These are phyloP conservation scores for Tyrophagus putrescentiae DNA, from an alignment of 1,140 invertebrate genomes.

Conservation along the genomic window DNA sequence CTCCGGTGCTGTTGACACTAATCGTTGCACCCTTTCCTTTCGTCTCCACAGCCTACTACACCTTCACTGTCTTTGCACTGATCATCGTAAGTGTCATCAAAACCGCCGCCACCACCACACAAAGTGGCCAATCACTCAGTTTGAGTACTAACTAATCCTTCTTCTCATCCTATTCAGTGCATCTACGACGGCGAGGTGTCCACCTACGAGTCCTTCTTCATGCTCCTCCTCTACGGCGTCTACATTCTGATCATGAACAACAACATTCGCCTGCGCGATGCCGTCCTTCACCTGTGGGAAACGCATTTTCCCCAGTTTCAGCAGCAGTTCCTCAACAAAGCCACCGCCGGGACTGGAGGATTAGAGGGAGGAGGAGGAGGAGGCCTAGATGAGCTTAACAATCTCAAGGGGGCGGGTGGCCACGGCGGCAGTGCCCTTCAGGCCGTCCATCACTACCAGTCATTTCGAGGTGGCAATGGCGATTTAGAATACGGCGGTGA, in stretches of 20 bases:
- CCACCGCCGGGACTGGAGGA: background rate
- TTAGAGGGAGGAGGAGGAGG: background rate
- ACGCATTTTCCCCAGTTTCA: background rate
- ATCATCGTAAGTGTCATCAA: conserved; percentile 32
- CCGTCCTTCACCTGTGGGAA: conserved; percentile 9
- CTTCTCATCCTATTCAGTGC: conserved; percentile 24
- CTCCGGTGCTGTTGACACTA: too few species aligned
- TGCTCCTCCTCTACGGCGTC: conserved; percentile 30
- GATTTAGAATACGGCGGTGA: background rate
- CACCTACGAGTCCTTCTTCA: conserved; percentile 30
- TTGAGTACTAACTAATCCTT: background rate
- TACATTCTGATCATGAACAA: conserved; percentile 33
- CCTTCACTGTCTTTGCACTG: conserved; percentile 34
- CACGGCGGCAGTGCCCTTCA: background rate
- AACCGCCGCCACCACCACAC: too few species aligned
- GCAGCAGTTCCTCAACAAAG: background rate
- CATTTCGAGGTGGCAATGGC: conserved; percentile 19
- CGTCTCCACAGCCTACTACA: conserved; percentile 37
- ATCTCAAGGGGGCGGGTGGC: too few species aligned
- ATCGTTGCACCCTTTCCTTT: too few species aligned
- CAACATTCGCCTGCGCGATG: conserved; percentile 19
- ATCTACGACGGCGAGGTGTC: conserved; percentile 30
- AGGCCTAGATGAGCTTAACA: conserved; percentile 5
- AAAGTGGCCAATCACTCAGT: background rate
- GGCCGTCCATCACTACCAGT: conserved; percentile 15